These are phyloP conservation scores for Dinocampus coccinellae DNA, from an alignment of 2,888 invertebrate genomes.

Conservation along the genomic window DNA sequence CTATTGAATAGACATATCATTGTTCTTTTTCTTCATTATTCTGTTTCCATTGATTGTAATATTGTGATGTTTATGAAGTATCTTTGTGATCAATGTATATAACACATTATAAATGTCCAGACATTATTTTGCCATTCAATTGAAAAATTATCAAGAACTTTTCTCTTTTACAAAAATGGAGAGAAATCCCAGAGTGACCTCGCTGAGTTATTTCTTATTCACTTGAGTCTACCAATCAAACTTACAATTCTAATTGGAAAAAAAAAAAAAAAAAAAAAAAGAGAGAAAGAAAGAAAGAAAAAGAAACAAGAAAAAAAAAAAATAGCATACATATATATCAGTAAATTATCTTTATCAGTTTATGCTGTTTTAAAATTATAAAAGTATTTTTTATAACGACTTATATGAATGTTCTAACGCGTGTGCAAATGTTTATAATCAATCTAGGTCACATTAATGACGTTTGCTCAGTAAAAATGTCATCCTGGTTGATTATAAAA, in stretches of 20 bases:
- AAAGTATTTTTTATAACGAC: neutral
- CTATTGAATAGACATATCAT: conserved; percentile 1
- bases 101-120: conserved; percentile 4
- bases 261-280: too few species aligned
- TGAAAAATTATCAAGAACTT: conserved; percentile 52
- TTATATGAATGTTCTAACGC: neutral
- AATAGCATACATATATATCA: neutral
- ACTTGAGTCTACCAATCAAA: neutral
- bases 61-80: neutral
- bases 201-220: neutral
- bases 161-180: conserved; percentile 49
- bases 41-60: neutral
- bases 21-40: conserved; percentile 8
- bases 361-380: neutral
- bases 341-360: conserved; percentile 5
- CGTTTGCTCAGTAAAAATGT: conserved; percentile 28
- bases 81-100: neutral
- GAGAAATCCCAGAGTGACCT: conserved; percentile 44
- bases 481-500: conserved; percentile 14
- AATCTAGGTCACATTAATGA: conserved; percentile 30
- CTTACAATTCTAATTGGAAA: neutral
- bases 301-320: too few species aligned
- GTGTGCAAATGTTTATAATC: conserved; percentile 35
- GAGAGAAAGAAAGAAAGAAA: too few species aligned
- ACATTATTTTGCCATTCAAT: conserved; percentile 45